Conservation (phyloP, 2,113 vertebrate species). For the Anas platyrhynchos region DNA sequence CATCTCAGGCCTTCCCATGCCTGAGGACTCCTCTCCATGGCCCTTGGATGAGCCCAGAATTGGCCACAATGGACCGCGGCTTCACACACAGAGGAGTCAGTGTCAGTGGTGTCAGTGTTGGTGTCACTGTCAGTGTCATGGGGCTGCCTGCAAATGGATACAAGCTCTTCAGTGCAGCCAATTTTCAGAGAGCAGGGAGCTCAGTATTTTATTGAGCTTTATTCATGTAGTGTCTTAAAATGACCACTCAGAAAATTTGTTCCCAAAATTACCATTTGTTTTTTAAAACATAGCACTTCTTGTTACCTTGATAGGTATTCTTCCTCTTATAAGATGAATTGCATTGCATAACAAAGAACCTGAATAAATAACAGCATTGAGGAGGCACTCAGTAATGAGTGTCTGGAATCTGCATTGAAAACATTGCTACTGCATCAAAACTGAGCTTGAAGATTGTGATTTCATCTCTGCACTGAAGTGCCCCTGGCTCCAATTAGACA, state of each 20-base stretch:
- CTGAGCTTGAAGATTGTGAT: too few relatives aligned
- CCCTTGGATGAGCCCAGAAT: neutral
- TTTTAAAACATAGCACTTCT: neutral
- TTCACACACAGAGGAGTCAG: too few relatives aligned
- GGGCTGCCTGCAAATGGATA: too few relatives aligned
- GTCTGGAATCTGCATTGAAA: neutral
- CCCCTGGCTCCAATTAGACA: neutral
- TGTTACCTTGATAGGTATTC: neutral
- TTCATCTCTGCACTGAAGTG: neutral
- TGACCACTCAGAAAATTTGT: fast-evolving
- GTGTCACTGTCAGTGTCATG: too few relatives aligned
- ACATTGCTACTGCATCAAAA: neutral
- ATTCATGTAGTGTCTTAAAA: neutral
- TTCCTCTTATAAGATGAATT: neutral
- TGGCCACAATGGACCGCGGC: too few relatives aligned
- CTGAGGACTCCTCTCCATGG: neutral
- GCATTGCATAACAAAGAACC: neutral
- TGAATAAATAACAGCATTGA: neutral
- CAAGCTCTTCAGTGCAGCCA: neutral
- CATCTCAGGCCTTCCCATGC: too few relatives aligned
- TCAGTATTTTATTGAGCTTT: neutral
- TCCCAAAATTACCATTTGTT: neutral
- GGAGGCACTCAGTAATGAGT: fast-evolving
- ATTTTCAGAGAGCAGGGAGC: neutral
- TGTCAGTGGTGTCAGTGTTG: too few relatives aligned